Evolutionary conservation across 2,113 vertebrate genomes (phyloP).

Genomic region (Sebastes schlegelii): DNA sequence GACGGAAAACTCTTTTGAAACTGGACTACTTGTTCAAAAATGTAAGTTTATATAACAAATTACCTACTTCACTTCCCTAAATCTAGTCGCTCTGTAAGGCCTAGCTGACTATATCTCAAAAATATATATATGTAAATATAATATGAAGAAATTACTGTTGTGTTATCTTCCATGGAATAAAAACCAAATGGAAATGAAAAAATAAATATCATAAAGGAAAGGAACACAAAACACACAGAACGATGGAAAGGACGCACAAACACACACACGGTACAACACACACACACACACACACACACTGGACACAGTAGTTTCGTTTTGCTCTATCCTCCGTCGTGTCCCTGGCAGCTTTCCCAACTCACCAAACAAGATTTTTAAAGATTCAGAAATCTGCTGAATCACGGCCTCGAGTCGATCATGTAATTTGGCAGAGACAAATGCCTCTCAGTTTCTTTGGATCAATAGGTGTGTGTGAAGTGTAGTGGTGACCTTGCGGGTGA

Average conservation of each 20-base stretch:
- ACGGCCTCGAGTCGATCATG: not conserved
- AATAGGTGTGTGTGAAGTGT: conserved; percentile 23
- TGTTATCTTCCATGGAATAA: not conserved
- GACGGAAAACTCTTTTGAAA: not conserved
- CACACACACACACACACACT: conserved; percentile 50
- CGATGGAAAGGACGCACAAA: conserved; percentile 70
- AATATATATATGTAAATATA: not conserved
- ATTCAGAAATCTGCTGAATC: conserved; percentile 49
- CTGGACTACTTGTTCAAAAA: not conserved
- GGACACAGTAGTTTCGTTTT: conserved; percentile 60
- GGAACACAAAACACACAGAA: conserved; percentile 49
- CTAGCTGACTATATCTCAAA: not conserved
- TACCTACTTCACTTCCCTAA: not conserved
- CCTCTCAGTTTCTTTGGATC: conserved; percentile 50
- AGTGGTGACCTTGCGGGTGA: conserved; percentile 43
- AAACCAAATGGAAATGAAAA: conserved; percentile 1
- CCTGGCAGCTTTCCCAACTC: not conserved
- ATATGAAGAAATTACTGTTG: not conserved
- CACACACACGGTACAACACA: conserved; percentile 55
- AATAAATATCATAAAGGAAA: conserved; percentile 36
- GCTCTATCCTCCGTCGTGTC: conserved; percentile 26
- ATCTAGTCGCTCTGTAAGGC: not conserved
- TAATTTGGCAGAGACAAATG: conserved; percentile 47
- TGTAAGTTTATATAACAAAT: no score
- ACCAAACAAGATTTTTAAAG: not conserved